Base-by-base conservation (phyloP, 92 coral and sea anemone genomes). In the Palythoa grandiflora region DNA sequence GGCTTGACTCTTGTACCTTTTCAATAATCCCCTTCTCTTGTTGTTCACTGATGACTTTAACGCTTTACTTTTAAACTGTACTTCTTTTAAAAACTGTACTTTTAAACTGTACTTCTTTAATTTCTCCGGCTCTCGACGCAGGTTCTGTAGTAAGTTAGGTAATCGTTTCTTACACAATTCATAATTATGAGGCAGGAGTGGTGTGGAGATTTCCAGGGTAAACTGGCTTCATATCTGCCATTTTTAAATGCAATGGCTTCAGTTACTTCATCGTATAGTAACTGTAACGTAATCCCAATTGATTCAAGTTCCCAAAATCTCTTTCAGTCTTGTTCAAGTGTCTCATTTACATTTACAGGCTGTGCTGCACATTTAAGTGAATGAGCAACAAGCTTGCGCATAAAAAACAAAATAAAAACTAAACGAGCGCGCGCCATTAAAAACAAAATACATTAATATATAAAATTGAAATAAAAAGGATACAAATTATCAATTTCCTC, bases 131-230 rank as follows among this genome's bases (percentile, higher is more conserved):
- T 90, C 88, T 53, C 57, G 84, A 39, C 77, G 51, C 20, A 88
- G 84, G 3, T 91, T 85, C 19, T 71, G 68, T n/a, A 54, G 85
- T n/a, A 84, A 53, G 9, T 39, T 39, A 28, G 38, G 28, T 48
- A 89, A 79, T 3, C 89, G 86, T 60, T 89, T 89, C 48, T 55
- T 47, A 65, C 91, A 38, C 28, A 81, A 28, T 13, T 50, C 73
- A 73, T 83, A 92, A 71, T 93, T 87, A 44, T 90, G 83, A 6
- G 93, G 92, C 38, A 90, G 81, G 11, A 73, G 19, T n/a, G 85
- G 92, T 80, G 86, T n/a, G 73, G 84, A 9, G 70, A 89, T 74
- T 87, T 93, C 89, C 83, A 93, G 13, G 91, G 91, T 19, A 90
- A 77, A 14, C 79, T 50, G 20, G 79, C 91, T 68, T 90, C 84